Percentiles rank a stretch among this genome's conserved stretches.
phyloP scores from a whole-genome alignment of 1,140 invertebrate genomes.

The Drosophila gunungcola region DNA sequence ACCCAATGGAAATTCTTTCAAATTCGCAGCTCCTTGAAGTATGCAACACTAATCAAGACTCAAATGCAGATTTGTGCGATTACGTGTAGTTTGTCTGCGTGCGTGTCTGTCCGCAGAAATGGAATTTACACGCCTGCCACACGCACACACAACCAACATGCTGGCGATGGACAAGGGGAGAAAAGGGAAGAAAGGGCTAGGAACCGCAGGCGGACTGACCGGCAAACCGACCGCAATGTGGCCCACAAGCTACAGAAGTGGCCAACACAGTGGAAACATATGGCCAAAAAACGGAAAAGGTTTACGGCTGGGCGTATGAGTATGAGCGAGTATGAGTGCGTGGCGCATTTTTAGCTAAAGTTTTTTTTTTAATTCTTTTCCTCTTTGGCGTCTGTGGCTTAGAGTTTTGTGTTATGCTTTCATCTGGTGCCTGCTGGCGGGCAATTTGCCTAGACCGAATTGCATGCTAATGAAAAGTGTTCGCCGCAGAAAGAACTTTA shows the following conservation, averaged over 20 bases:
- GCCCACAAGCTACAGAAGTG: conserved; percentile 32
- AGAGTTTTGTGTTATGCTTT: conserved; percentile 47
- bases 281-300: conserved; percentile 47
- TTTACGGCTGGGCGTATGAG: conserved; percentile 3
- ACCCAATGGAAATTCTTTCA: not conserved
- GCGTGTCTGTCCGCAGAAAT: conserved; percentile 35
- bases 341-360: conserved; percentile 34
- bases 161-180: too few relatives aligned
- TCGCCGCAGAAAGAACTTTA: conserved; percentile 26
- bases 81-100: conserved; percentile 29
- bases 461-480: conserved; percentile 51
- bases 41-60: conserved; percentile 28
- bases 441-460: conserved; percentile 49
- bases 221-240: conserved; percentile 54
- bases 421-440: conserved; percentile 33
- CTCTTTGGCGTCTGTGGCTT: conserved; percentile 27
- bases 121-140: conserved; percentile 68
- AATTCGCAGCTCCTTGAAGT: conserved; percentile 9
- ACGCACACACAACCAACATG: conserved; percentile 18
- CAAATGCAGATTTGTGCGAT: conserved; percentile 32
- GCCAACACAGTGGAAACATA: conserved; percentile 42
- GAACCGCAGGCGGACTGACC: conserved; percentile 45
- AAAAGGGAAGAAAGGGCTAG: not conserved
- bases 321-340: conserved; percentile 24
- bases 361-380: conserved; percentile 23